phyloP scores from a whole-genome alignment of 2,113 vertebrate genomes.

The Meleagris gallopavo region DNA sequence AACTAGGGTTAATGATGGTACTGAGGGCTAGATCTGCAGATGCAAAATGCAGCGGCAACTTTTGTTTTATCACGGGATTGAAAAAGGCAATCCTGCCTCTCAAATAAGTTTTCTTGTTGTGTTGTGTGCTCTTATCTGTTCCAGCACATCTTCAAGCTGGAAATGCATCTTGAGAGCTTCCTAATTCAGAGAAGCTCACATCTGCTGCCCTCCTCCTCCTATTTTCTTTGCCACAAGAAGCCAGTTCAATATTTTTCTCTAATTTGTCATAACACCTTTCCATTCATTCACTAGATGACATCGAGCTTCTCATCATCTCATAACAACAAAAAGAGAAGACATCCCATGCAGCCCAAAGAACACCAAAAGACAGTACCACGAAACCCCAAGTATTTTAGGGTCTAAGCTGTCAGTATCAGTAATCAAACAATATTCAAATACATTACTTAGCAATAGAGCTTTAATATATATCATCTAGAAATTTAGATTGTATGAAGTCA shows the following conservation, averaged over 20 bases:
- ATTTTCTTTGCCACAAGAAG: neutral
- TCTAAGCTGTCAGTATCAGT: neutral
- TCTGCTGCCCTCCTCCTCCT: neutral
- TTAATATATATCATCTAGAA: neutral
- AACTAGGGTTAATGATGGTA: neutral
- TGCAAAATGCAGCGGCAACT: neutral
- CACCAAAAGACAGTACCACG: neutral
- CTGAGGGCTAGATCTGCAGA: neutral
- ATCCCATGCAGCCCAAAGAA: neutral
- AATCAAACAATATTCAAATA: neutral
- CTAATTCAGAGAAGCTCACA: neutral
- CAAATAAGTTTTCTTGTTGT: neutral
- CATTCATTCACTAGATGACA: neutral
- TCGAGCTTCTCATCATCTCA: neutral
- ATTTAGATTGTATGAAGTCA: neutral
- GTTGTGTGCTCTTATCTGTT: neutral
- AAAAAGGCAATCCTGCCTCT: neutral
- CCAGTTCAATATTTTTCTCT: neutral
- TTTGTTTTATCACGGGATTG: neutral
- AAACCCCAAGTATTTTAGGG: neutral
- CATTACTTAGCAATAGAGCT: neutral
- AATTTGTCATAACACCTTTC: neutral
- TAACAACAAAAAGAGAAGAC: neutral
- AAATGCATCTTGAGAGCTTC: neutral
- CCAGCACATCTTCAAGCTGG: neutral